A percentile compares a stretch with the other conserved stretches of the same genome.
Conservation (phyloP, 2,113 vertebrate genomes). For the Astur gentilis region DNA sequence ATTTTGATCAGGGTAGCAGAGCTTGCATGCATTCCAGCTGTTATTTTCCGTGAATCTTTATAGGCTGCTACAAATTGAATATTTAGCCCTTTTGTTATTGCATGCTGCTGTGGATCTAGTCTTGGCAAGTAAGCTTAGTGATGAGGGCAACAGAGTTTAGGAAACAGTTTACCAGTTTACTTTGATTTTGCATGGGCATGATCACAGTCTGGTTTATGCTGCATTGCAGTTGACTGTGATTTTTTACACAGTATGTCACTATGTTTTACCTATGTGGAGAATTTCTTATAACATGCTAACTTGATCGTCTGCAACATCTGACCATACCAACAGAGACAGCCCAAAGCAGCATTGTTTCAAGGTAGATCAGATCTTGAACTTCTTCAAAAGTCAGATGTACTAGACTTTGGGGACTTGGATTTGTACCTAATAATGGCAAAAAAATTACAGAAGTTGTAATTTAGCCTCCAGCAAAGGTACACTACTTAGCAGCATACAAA, state of each 20-base stretch:
- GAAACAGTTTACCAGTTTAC: accelerated
- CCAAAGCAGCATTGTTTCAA: neutral
- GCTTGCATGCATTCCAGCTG: neutral
- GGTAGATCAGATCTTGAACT: neutral
- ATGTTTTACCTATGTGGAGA: neutral
- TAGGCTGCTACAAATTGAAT: neutral
- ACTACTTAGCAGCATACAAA: neutral
- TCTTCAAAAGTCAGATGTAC: neutral
- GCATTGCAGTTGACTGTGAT: neutral
- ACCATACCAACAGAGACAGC: neutral
- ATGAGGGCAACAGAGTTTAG: neutral
- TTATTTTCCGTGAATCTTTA: neutral
- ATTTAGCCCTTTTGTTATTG: neutral
- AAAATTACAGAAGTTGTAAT: neutral
- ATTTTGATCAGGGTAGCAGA: neutral
- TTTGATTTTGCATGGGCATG: neutral
- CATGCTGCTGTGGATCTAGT: neutral
- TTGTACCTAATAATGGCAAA: neutral
- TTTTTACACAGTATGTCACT: neutral
- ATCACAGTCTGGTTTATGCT: neutral
- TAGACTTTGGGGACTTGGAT: neutral
- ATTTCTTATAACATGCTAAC: neutral
- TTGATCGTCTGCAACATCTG: neutral
- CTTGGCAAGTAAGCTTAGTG: neutral
- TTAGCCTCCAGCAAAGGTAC: neutral